These are phyloP conservation scores for Raja brachyura DNA, from an alignment of 2,113 vertebrate species.

Conservation along the genomic window DNA sequence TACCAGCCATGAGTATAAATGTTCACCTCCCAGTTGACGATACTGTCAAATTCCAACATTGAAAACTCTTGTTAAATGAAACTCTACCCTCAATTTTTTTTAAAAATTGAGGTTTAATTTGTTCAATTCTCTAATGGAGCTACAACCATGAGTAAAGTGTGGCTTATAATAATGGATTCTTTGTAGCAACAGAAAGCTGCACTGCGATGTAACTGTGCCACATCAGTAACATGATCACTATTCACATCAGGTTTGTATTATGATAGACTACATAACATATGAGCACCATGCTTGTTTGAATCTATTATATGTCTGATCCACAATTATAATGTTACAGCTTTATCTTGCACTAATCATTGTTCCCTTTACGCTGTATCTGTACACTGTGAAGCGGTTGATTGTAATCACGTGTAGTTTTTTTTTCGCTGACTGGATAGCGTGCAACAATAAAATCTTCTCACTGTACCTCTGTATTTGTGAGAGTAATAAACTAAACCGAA, in stretches of 20 bases:
- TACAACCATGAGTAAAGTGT: background rate
- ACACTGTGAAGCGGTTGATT: too few relatives aligned
- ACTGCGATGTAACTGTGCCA: conserved; percentile 5
- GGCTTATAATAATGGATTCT: background rate
- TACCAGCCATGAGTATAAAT: background rate
- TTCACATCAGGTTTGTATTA: conserved; percentile 31
- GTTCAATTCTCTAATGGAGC: background rate
- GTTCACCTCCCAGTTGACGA: background rate
- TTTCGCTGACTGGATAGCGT: too few relatives aligned
- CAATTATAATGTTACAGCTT: background rate
- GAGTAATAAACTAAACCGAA: too few relatives aligned
- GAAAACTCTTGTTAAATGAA: conserved; percentile 1
- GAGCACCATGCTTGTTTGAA: conserved; percentile 14
- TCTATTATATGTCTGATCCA: background rate
- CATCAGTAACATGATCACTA: background rate
- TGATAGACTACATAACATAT: background rate
- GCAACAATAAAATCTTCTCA: too few relatives aligned
- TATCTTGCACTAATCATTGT: too few relatives aligned
- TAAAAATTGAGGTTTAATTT: background rate
- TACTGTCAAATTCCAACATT: background rate
- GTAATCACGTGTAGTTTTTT: too few relatives aligned
- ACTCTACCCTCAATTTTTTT: background rate
- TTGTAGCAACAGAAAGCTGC: conserved; percentile 7
- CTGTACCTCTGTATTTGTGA: too few relatives aligned
- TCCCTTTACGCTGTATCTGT: too few relatives aligned